A percentile compares a stretch with the other conserved stretches of the same genome.
These are phyloP conservation scores for Anguilla japonica DNA, from an alignment of 2,113 vertebrate species.

Conservation along the genomic window DNA sequence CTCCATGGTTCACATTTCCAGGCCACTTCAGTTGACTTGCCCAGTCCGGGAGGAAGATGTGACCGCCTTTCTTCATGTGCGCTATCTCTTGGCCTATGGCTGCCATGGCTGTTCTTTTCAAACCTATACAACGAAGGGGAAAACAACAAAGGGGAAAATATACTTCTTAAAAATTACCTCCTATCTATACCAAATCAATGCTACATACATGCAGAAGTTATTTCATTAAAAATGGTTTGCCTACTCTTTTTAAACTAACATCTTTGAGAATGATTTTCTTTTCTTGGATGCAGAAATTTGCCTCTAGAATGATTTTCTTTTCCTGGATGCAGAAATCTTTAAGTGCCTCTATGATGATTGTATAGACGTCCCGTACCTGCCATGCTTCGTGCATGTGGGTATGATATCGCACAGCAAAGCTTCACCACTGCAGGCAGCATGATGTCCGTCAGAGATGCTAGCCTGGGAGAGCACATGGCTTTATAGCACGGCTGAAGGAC, in stretches of 20 bases:
- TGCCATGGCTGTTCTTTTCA: conserved; percentile 61
- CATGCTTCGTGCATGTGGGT: conserved; percentile 67
- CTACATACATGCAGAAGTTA: not conserved
- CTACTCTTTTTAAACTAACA: not conserved
- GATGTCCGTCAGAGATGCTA: conserved; percentile 38
- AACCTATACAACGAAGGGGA: conserved; percentile 52
- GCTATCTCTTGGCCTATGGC: conserved; percentile 62
- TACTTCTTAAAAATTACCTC: not conserved
- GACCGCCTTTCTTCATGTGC: conserved; percentile 44
- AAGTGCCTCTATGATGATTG: not conserved
- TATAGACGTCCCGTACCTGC: conserved; percentile 58
- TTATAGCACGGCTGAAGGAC: conserved; percentile 73
- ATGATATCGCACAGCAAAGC: conserved; percentile 80
- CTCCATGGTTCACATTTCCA: conserved; percentile 13
- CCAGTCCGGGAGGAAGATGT: conserved; percentile 13
- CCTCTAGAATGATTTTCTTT: not conserved
- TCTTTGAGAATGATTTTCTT: not conserved
- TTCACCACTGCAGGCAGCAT: conserved; percentile 78
- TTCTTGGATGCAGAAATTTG: too few species aligned
- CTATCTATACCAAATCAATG: not conserved
- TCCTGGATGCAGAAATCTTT: not conserved
- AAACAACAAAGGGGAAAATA: not conserved
- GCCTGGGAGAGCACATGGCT: conserved; percentile 18
- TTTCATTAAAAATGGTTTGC: not conserved
- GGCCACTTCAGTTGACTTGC: conserved; percentile 7